A percentile compares a stretch with the other conserved stretches of the same genome.
Conservation (phyloP, 2,113 vertebrate genomes). For the Anser brachyrhynchus region DNA sequence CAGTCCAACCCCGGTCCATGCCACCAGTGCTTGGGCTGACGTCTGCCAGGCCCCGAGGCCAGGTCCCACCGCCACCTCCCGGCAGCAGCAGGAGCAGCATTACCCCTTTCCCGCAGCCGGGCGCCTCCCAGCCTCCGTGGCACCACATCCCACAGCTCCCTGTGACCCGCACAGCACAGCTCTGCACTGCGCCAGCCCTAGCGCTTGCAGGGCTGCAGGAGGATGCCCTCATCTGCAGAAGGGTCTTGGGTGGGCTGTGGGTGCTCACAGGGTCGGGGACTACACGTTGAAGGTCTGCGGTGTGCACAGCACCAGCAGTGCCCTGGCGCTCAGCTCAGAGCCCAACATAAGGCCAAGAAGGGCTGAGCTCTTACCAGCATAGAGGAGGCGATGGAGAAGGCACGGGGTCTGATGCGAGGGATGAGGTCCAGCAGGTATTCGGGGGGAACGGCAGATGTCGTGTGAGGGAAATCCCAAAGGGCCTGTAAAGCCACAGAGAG, state of each 20-base stretch:
- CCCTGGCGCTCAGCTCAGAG: neutral
- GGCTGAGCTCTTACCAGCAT: conserved; percentile 76
- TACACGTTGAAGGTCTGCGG: accelerated
- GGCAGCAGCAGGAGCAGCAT: neutral
- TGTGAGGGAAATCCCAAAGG: conserved; percentile 89
- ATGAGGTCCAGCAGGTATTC: conserved; percentile 91
- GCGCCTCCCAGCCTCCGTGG: accelerated
- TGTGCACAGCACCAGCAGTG: accelerated
- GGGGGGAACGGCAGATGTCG: conserved; percentile 75
- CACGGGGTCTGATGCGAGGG: conserved; percentile 88
- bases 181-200: neutral
- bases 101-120: accelerated
- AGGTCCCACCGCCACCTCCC: conserved; percentile 19
- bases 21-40: accelerated
- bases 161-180: accelerated
- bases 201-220: neutral
- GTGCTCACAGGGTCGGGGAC: neutral
- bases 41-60: accelerated
- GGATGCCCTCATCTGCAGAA: accelerated
- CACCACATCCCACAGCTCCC: neutral
- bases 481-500: conserved; percentile 70
- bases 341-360: accelerated
- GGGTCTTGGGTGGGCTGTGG: no score
- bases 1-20: neutral
- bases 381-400: conserved; percentile 95